Conservation (phyloP, 1,140 invertebrate genomes). For the Acromyrmex charruanus region DNA sequence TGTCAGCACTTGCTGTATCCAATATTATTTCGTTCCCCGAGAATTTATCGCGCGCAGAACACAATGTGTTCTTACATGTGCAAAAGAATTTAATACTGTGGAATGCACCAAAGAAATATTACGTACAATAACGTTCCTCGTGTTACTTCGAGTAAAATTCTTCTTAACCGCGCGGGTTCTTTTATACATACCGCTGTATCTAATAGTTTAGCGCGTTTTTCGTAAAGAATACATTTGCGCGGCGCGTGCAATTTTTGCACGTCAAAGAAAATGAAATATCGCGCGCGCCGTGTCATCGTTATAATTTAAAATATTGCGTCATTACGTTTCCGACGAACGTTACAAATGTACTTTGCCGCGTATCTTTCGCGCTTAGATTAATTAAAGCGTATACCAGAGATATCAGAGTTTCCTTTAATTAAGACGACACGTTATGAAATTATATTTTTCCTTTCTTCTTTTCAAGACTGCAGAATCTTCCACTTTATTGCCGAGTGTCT, state of each 20-base stretch:
- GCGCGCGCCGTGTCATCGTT: constrained; percentile 44
- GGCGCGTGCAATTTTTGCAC: constrained; percentile 47
- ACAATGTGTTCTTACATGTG: constrained; percentile 58
- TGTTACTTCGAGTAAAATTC: constrained; percentile 57
- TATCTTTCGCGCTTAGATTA: constrained; percentile 41
- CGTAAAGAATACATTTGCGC: constrained; percentile 53
- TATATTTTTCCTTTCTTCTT: constrained; percentile 12
- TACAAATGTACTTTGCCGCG: constrained; percentile 54
- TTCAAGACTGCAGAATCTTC: constrained; percentile 14
- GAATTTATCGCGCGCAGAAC: constrained; percentile 50
- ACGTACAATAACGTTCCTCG: constrained; percentile 54
- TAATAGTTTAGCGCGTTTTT: constrained; percentile 61
- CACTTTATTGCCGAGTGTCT: not conserved
- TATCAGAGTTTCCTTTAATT: constrained; percentile 41
- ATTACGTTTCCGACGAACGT: constrained; percentile 42
- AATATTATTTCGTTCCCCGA: constrained; percentile 60
- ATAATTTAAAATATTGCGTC: constrained; percentile 49
- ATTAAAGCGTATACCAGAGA: constrained; percentile 42
- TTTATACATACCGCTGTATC: constrained; percentile 36
- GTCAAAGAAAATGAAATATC: constrained; percentile 58
- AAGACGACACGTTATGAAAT: constrained; percentile 33
- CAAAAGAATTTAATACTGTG: constrained; percentile 65
- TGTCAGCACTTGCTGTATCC: constrained; percentile 63
- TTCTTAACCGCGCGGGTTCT: constrained; percentile 49
- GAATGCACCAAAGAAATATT: constrained; percentile 60